phyloP scores from a whole-genome alignment of 1,140 invertebrate species.

The Catajapyx aquilonaris region DNA sequence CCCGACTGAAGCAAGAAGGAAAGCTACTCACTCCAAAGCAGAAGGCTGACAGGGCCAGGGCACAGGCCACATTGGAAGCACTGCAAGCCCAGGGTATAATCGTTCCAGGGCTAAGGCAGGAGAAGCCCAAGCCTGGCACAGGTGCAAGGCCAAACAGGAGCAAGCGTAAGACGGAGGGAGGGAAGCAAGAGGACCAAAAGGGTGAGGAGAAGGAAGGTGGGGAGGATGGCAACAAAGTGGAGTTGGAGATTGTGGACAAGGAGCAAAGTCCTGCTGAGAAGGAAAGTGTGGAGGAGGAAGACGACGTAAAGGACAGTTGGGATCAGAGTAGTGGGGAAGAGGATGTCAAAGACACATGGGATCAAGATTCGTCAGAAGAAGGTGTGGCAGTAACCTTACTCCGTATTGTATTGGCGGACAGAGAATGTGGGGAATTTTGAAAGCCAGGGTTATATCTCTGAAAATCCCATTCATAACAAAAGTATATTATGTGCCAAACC shows the following conservation, averaged over 20 bases:
- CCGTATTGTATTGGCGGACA: conserved; percentile 9
- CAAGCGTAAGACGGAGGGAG: conserved; percentile 10
- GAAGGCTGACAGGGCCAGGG: conserved; percentile 65
- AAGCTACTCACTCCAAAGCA: conserved; percentile 83
- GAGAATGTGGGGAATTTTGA: no score
- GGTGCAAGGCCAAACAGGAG: conserved; percentile 46
- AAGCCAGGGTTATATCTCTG: no score
- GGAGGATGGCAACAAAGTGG: conserved; percentile 29
- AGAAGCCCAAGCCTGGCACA: conserved; percentile 42
- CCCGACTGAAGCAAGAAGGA: conserved; percentile 81
- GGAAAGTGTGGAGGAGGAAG: background rate
- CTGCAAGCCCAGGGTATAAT: conserved; percentile 61
- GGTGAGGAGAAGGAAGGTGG: conserved; percentile 24
- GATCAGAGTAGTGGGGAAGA: conserved; percentile 9
- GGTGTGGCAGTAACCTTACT: conserved; percentile 2
- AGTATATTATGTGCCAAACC: no score
- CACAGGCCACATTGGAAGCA: conserved; percentile 67
- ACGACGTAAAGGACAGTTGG: conserved; percentile 4
- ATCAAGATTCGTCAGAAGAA: conserved; percentile 12
- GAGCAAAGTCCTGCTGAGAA: background rate
- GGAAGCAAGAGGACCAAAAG: conserved; percentile 10
- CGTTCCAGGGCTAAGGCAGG: conserved; percentile 27
- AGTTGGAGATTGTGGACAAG: conserved; percentile 29
- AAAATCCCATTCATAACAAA: no score
- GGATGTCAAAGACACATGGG: conserved; percentile 17